A percentile compares a stretch with the other conserved stretches of the same genome.
phyloP scores from a whole-genome alignment of 1,140 invertebrate species.

The Euura lappo region DNA sequence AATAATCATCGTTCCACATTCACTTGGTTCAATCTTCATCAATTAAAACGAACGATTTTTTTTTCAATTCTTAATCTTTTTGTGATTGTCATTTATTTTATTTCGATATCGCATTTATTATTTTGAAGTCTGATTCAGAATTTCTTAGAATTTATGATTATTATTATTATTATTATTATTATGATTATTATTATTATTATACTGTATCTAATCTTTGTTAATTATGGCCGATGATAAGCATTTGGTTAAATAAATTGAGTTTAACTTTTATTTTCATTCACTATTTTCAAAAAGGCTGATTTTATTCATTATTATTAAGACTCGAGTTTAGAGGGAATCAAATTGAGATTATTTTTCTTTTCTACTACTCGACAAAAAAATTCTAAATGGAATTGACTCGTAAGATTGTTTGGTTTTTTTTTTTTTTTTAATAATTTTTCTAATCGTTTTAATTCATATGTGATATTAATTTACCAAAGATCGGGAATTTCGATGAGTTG shows the following conservation, averaged over 20 bases:
- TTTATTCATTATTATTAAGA: too few species aligned
- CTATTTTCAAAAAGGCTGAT: too few species aligned
- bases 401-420: conserved; percentile 41
- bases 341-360: too few species aligned
- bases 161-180: too few species aligned
- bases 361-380: conserved; percentile 45
- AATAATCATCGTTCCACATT: too few species aligned
- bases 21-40: too few species aligned
- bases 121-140: background rate
- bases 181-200: too few species aligned
- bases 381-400: conserved; percentile 49
- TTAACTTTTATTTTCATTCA: too few species aligned
- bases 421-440: conserved; percentile 6
- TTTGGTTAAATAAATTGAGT: too few species aligned
- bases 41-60: background rate
- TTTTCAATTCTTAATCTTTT: background rate
- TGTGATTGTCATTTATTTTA: background rate
- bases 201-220: background rate
- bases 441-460: conserved; percentile 45
- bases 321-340: too few species aligned
- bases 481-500: conserved; percentile 26
- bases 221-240: background rate
- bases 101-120: background rate
- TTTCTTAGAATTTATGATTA: background rate
- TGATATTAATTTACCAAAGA: conserved; percentile 63